Conservation (phyloP, 2,797 vertebrate species). For the Corythornis leucogaster region DNA sequence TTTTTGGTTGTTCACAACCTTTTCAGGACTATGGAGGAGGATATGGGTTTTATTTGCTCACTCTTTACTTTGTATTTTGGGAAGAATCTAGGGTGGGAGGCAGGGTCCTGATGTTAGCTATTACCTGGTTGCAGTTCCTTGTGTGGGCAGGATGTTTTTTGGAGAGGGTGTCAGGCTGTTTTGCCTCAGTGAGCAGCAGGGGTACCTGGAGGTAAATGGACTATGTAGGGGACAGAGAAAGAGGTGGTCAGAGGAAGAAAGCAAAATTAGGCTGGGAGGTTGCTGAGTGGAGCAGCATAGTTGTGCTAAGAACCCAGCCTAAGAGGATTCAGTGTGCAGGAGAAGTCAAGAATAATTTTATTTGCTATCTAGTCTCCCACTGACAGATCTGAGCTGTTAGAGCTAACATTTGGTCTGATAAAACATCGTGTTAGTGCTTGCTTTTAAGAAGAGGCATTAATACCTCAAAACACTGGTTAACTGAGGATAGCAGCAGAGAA, state of each 20-base stretch:
- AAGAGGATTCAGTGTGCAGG: not conserved
- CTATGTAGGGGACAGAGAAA: rapidly evolving
- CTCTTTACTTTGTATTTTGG: not conserved
- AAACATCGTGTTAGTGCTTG: not conserved
- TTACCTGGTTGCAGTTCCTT: not conserved
- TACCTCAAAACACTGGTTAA: not conserved
- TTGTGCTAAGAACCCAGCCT: not conserved
- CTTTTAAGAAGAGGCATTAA: not conserved
- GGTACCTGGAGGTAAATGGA: not conserved
- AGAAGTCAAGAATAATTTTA: not conserved
- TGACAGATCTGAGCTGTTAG: not conserved
- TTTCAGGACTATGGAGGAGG: not conserved
- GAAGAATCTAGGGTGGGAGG: not conserved
- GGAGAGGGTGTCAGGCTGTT: not conserved
- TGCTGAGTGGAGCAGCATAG: not conserved
- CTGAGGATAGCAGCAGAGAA: not conserved
- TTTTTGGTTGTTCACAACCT: not conserved
- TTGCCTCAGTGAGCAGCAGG: not conserved
- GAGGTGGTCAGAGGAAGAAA: not conserved
- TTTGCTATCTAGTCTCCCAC: not conserved
- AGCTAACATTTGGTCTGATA: not conserved
- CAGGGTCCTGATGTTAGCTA: not conserved
- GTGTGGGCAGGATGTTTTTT: not conserved
- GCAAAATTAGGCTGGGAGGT: not conserved
- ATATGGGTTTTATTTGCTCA: not conserved